Base-by-base conservation (phyloP, 2,888 invertebrate genomes). In the Eudemis profundana region DNA sequence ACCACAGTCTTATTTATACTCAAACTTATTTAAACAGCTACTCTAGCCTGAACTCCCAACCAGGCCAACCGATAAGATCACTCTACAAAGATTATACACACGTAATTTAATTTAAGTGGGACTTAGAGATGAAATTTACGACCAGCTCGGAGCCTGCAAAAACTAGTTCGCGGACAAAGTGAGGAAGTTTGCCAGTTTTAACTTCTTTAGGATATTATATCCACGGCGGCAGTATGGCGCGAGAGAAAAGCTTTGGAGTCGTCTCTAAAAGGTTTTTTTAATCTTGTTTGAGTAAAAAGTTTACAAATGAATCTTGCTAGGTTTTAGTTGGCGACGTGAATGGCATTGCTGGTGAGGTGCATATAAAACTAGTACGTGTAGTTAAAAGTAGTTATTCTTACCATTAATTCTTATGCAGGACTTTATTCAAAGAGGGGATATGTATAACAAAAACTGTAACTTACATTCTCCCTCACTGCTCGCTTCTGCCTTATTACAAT, bases 51-150 rank as follows among this genome's bases (percentile, higher is more conserved):
- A 12, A 46, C 17, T n/a, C n/a, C n/a, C n/a, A 33, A 36, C 15
- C 27, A 15, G n/a, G 3, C 7, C 23, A 8, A 12, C 4, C 10
- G 8, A 42, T 29, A 44, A 29, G 42, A 19, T 44, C 42, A n/a
- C 29, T 44, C 19, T 33, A 4, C 46, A 46, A 56, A 56, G 15
- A 56, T 56, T 56, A 56, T 56, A 15, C 23, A 27, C 23, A 42
- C 15, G 42, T 54, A 42, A 42, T 54, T 54, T 42, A 15, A 54
- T 56, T 29, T 44, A 56, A 56, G 29, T 44, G 56, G n/a, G 42
- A 56, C 42, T 54, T 44, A 8, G 3, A 56, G 42, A 36, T 19
- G 4, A 44, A 54, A 42, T 54, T 42, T 56, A 56, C 42, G 56
- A 14, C 27, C 19, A n/a, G 8, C 8, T 33, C 33, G 33, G 23